Conservation (phyloP, 1,140 invertebrate genomes). For the Nomia melanderi region DNA sequence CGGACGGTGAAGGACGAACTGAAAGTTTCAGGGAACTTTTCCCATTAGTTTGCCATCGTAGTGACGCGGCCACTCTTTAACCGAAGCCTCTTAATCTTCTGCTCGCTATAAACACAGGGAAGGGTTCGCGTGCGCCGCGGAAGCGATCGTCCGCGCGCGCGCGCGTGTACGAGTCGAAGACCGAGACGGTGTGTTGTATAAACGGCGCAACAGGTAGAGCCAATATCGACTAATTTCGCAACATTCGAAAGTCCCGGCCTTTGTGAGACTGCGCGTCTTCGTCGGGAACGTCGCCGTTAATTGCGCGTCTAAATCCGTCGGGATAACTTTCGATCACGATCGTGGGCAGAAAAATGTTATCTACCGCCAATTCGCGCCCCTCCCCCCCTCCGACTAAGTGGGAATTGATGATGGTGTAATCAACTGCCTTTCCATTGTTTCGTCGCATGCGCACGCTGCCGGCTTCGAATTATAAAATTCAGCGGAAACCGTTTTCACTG, state of each 20-base stretch:
- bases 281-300: background rate
- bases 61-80: background rate
- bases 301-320: background rate
- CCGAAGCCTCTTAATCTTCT: conserved; percentile 2
- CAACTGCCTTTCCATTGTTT: background rate
- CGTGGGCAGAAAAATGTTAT: background rate
- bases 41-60: background rate
- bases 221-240: conserved; percentile 31
- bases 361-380: background rate
- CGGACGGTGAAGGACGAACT: background rate
- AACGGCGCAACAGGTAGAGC: conserved; percentile 27
- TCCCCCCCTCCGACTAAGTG: background rate
- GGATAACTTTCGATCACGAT: background rate
- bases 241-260: background rate
- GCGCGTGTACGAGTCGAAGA: background rate
- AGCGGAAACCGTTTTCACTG: no score
- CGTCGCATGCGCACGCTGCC: background rate
- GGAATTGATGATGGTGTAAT: background rate
- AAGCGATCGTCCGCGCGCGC: no score
- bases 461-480: no score
- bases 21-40: conserved; percentile 4
- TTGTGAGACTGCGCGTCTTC: background rate
- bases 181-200: background rate
- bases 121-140: background rate
- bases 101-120: background rate